These are phyloP conservation scores for Cardiocondyla obscurior DNA, from an alignment of 1,140 invertebrate genomes.

Conservation along the genomic window DNA sequence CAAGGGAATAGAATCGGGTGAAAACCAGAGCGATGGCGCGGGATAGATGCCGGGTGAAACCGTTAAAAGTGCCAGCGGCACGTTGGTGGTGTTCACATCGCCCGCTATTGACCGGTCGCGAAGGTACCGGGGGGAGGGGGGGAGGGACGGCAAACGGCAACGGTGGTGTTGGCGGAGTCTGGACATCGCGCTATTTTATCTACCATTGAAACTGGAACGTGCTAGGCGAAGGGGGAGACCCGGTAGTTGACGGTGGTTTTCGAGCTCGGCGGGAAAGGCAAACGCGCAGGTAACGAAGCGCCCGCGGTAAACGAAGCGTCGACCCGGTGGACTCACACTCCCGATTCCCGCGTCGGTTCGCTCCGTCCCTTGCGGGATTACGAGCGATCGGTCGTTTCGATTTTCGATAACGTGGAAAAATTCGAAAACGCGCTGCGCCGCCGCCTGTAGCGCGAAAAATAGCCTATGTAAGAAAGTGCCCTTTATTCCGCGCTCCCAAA, in stretches of 20 bases:
- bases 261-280: conserved; percentile 61
- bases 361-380: not conserved
- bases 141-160: conserved; percentile 21
- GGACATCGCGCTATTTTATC: conserved; percentile 69
- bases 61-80: conserved; percentile 69
- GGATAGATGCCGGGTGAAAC: conserved; percentile 24
- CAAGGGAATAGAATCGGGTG: not conserved
- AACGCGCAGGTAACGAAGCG: conserved; percentile 66
- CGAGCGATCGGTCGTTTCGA: conserved; percentile 28
- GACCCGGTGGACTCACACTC: conserved; percentile 13
- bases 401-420: conserved; percentile 20
- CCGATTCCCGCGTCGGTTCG: not conserved
- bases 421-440: not conserved
- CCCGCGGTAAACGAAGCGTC: conserved; percentile 47
- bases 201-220: conserved; percentile 71
- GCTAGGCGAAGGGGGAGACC: conserved; percentile 14
- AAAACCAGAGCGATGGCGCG: not conserved
- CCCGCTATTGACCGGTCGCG: conserved; percentile 66
- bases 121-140: not conserved
- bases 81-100: conserved; percentile 62
- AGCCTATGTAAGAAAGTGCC: conserved; percentile 2
- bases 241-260: conserved; percentile 61
- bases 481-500: not conserved
- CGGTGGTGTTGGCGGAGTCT: conserved; percentile 57
- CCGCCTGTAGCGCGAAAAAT: not conserved